Conservation (phyloP, 1,140 invertebrate genomes). For the Saccostrea glomerata region DNA sequence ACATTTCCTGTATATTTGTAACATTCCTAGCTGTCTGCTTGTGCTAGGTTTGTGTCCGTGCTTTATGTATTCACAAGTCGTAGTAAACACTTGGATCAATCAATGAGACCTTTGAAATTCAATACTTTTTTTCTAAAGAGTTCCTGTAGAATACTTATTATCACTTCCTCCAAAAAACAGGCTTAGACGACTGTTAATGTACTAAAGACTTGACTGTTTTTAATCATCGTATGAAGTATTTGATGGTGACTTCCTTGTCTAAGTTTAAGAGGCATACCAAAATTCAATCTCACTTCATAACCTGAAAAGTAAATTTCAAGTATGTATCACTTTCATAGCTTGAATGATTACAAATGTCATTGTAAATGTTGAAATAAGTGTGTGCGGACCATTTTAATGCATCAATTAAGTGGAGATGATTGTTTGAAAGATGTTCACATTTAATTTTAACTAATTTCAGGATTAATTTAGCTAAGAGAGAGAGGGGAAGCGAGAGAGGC, state of each 20-base stretch:
- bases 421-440: too few relatives aligned
- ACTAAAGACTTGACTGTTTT: neutral
- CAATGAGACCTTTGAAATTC: neutral
- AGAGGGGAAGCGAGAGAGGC: neutral
- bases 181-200: neutral
- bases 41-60: neutral
- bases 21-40: neutral
- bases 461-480: neutral
- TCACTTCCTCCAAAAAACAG: conserved; percentile 3
- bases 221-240: too few relatives aligned
- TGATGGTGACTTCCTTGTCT: too few relatives aligned
- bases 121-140: neutral
- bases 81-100: neutral
- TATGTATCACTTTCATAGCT: too few relatives aligned
- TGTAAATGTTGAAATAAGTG: too few relatives aligned
- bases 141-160: neutral
- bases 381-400: too few relatives aligned
- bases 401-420: too few relatives aligned
- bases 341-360: too few relatives aligned
- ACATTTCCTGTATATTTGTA: neutral
- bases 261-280: too few relatives aligned
- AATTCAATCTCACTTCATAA: too few relatives aligned
- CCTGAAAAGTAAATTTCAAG: too few relatives aligned
- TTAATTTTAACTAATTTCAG: too few relatives aligned
- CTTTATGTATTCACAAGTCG: neutral